Conservation (phyloP, 53 echinoderm and acorn worm species). For the Echinarachnius parma region DNA sequence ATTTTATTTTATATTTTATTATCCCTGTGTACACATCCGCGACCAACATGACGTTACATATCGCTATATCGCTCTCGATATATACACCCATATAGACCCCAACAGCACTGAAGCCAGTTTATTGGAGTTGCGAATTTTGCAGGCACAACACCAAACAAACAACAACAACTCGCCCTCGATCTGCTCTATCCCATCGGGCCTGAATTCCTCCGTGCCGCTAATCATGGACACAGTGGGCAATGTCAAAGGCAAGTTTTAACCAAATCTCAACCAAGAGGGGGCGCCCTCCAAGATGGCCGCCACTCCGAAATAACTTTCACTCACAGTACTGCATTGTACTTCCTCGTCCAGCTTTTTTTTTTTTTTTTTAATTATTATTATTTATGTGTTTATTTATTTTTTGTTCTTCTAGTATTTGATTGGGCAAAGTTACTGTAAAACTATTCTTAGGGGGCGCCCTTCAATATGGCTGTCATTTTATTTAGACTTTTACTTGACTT, state of each 20-base stretch:
- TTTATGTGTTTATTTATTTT: background rate
- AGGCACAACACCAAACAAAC: slow-evolving; percentile 55
- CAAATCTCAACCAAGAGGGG: slow-evolving; percentile 30
- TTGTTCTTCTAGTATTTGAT: background rate
- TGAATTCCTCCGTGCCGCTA: slow-evolving; percentile 72
- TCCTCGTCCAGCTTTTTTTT: slow-evolving; percentile 1
- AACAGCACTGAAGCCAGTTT: slow-evolving; percentile 42
- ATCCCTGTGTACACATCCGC: too few relatives aligned
- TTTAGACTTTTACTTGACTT: too few relatives aligned
- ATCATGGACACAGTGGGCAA: slow-evolving; percentile 76
- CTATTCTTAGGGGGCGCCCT: too few relatives aligned
- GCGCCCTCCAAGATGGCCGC: slow-evolving; percentile 25
- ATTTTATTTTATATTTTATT: too few relatives aligned
- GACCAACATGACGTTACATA: slow-evolving; percentile 20
- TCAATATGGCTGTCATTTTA: too few relatives aligned
- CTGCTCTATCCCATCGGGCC: slow-evolving; percentile 52
- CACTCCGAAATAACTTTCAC: too few relatives aligned
- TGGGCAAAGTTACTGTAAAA: background rate
- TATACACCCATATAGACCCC: slow-evolving; percentile 20
- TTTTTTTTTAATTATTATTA: background rate
- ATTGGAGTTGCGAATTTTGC: slow-evolving; percentile 47
- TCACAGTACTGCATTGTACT: slow-evolving; percentile 35
- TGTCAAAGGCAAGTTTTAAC: slow-evolving; percentile 86
- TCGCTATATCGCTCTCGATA: background rate
- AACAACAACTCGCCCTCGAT: slow-evolving; percentile 51